These are phyloP conservation scores for Acanthosepion lycidas DNA, from an alignment of 2,888 invertebrate genomes.

Conservation along the genomic window DNA sequence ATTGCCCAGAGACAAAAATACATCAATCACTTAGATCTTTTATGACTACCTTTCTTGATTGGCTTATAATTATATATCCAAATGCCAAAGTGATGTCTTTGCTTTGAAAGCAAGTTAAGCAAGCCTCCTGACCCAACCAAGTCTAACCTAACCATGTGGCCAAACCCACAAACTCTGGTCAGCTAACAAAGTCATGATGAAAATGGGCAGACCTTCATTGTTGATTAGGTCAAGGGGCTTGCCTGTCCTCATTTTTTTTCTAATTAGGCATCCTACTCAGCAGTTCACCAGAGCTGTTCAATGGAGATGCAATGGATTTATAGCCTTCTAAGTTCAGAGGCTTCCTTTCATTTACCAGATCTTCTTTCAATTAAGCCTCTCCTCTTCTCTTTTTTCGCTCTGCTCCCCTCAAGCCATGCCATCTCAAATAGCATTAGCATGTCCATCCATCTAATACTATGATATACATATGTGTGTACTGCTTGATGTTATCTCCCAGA, in stretches of 20 bases:
- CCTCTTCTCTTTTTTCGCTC: background rate
- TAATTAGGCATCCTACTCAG: background rate
- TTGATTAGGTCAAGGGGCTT: slow-evolving; percentile 10
- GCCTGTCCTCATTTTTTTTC: slow-evolving; percentile 22
- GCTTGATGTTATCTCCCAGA: background rate
- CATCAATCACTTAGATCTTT: slow-evolving; percentile 4
- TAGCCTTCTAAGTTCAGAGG: background rate
- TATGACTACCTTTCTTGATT: slow-evolving; percentile 8
- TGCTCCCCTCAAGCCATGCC: background rate
- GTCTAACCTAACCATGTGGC: background rate
- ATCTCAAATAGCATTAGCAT: background rate
- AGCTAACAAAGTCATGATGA: slow-evolving; percentile 21
- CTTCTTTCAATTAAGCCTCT: slow-evolving; percentile 23
- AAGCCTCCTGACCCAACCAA: background rate
- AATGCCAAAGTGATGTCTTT: slow-evolving; percentile 2
- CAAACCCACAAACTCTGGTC: background rate
- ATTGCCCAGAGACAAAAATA: background rate
- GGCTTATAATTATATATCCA: background rate
- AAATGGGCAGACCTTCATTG: background rate
- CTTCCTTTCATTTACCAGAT: background rate
- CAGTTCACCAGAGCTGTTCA: background rate
- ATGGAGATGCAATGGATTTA: slow-evolving; percentile 11
- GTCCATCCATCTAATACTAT: background rate
- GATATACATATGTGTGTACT: background rate
- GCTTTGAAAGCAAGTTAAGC: background rate